phyloP scores from a whole-genome alignment of 2,888 invertebrate genomes.

The Lasioglossum morio region DNA sequence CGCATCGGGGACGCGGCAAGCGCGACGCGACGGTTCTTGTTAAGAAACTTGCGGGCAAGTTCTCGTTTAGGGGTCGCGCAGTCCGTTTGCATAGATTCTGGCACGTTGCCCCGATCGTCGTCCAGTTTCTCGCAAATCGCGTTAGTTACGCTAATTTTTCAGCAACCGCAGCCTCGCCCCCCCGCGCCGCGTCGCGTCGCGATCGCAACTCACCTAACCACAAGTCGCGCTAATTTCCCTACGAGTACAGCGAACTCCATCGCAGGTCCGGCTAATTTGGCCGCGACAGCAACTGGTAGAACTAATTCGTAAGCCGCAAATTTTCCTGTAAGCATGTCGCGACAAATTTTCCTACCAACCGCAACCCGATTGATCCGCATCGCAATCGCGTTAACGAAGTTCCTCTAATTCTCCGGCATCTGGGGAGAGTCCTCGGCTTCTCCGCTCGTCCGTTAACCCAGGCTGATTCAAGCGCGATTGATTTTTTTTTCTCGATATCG shows the following conservation, averaged over 20 bases:
- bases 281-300: conserved; percentile 26
- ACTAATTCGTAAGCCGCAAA: conserved; percentile 47
- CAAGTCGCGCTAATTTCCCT: conserved; percentile 47
- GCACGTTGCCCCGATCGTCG: conserved; percentile 8
- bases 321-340: conserved; percentile 47
- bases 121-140: not conserved
- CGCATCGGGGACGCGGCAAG: not conserved
- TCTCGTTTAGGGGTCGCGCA: not conserved
- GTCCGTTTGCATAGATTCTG: not conserved
- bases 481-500: not conserved
- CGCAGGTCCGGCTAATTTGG: conserved; percentile 33
- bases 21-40: not conserved
- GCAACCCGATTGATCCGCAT: conserved; percentile 19
- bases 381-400: conserved; percentile 18
- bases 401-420: not conserved
- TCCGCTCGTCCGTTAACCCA: not conserved
- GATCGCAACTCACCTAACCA: conserved; percentile 40
- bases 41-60: not conserved
- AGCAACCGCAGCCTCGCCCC: conserved; percentile 18
- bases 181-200: not conserved
- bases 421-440: not conserved
- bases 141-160: conserved; percentile 45
- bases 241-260: conserved; percentile 39
- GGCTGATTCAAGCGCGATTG: not conserved
- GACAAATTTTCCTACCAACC: conserved; percentile 36